Evolutionary conservation across 2,888 invertebrate species (phyloP).

Genomic region (Dioctria rufipes): DNA sequence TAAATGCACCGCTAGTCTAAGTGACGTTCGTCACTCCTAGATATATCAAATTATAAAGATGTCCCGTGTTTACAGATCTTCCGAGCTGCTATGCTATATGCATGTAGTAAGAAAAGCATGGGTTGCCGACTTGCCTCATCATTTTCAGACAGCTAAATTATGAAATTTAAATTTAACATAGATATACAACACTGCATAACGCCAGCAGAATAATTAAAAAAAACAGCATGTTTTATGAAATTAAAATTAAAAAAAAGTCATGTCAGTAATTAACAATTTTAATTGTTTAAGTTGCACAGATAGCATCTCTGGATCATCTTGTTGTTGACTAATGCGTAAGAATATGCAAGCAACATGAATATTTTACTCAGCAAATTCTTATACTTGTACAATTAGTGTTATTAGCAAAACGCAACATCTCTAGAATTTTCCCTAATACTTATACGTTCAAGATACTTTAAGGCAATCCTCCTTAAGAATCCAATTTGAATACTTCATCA

Average conservation of each 20-base stretch:
- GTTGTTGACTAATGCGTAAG: not conserved
- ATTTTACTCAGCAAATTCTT: not conserved
- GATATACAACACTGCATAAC: no score
- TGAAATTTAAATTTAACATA: no score
- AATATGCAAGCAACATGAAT: conserved; percentile 5
- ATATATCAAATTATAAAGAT: no score
- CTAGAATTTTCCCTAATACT: not conserved
- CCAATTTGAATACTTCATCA: conserved; percentile 64
- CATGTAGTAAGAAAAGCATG: no score
- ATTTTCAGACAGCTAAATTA: no score
- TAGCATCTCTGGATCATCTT: not conserved
- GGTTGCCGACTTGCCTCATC: no score
- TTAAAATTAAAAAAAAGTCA: not conserved
- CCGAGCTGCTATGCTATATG: no score
- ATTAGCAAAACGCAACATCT: not conserved
- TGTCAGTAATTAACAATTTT: not conserved
- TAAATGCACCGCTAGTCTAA: no score
- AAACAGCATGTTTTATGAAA: no score
- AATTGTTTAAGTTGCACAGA: not conserved
- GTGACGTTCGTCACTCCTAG: no score
- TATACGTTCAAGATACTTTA: conserved; percentile 39
- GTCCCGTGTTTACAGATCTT: no score
- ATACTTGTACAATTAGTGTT: not conserved
- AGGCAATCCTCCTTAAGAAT: conserved; percentile 51
- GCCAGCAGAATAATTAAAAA: no score